Conservation (phyloP, 2,113 vertebrate species). For the Candoia aspera region DNA sequence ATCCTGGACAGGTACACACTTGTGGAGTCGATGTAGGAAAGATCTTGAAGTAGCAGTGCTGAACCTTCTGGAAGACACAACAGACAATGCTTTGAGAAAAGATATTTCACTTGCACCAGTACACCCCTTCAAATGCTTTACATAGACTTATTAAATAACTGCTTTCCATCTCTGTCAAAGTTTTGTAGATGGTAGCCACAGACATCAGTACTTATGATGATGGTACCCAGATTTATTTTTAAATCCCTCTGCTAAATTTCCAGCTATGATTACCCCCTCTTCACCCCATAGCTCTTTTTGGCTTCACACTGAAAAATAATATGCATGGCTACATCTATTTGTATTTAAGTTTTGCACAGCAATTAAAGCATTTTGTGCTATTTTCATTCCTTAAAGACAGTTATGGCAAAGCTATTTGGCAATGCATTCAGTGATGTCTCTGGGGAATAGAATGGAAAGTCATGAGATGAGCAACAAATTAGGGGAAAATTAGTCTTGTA, state of each 20-base stretch:
- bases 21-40: not conserved
- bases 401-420: not conserved
- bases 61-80: not conserved
- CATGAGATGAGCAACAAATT: slow-evolving; percentile 20
- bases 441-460: not conserved
- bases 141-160: not conserved
- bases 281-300: not conserved
- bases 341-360: not conserved
- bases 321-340: not conserved
- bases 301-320: not conserved
- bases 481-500: slow-evolving; percentile 23
- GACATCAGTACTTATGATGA: not conserved
- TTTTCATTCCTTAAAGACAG: not conserved
- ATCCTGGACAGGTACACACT: not conserved
- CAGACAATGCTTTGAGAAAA: not conserved
- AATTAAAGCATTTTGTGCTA: not conserved
- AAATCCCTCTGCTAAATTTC: not conserved
- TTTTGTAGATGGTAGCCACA: not conserved
- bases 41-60: not conserved
- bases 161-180: not conserved
- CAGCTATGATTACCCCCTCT: not conserved
- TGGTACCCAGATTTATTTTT: not conserved
- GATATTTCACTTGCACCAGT: not conserved
- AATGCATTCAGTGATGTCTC: not conserved
- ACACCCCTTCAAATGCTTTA: not conserved